Base-by-base conservation (phyloP, 1,140 invertebrate species). In the Microplitis demolitor region DNA sequence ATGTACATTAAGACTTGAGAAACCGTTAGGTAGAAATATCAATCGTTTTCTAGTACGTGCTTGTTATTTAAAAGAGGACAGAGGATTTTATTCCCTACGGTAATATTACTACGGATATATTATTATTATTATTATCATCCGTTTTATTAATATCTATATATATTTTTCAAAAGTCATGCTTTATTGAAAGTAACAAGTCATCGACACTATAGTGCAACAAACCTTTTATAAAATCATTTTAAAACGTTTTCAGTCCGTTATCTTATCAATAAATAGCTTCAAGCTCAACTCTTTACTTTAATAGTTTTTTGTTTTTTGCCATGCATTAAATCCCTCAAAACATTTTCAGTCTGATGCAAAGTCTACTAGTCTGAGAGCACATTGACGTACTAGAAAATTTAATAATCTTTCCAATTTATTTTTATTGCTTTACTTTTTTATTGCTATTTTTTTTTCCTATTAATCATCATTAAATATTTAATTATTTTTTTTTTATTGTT, bases 1-100 rank as follows among this genome's bases (percentile, higher is more conserved):
- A 3, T 13, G 0, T 45, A 45, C 4, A 8, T 45, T 45, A 45
- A 45, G 39, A 45, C 6, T 11, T 45, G 39, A 14, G 45, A 9
- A 56, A 31, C 69, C 58, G 58, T 63, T 60, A 45, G 58, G 8
- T 34, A 31, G 39, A 71, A 63, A 71, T 71, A 71, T 71, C 69
- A 71, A 71, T 71, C 58, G 39, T 66, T 39, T 45, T 64, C 14
- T 37, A 14, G 34, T 64, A 39, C 13, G 16, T 64, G 62, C 37
- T 16, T 39, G 14, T 33, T 39, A n/a, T 39, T 4, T 39, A 45
- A 8, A 66, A 16, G 24, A 66, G 37, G 63, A 16, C 45, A 66
- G 5, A 45, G 39, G 39, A 45, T 45, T 24, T 35, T 31, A 64
- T 64, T 66, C 39, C 45, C 61, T 16, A 35, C n/a, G 61, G 61